Base-by-base conservation (phyloP, 2,888 invertebrate species). In the Caenorhabditis macrosperma region DNA sequence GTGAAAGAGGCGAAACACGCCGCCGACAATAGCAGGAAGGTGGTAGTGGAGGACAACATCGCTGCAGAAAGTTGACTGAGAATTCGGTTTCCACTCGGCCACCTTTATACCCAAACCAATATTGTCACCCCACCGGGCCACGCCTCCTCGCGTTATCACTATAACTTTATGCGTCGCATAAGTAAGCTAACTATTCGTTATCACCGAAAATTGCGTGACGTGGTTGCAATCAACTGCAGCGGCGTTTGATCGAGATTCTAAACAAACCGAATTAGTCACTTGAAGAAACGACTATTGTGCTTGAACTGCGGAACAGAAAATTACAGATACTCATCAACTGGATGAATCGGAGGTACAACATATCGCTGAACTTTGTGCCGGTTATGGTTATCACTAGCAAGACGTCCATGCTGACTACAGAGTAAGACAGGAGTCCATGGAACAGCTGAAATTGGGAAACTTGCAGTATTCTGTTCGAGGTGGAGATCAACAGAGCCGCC, bases 241-340 rank as follows among this genome's bases (percentile, higher is more conserved):
- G 38, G 38, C 26, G 64, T 68, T 68, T 59, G 67, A 57, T 48
- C 67, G 54, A n/a, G 30, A 69, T 57, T 59, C 48, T 68, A 57
- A 59, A 68, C 67, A 68, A n/a, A 33, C 24, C n/a, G n/a, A 33
- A 26, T 63, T 63, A 63, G 63, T 50, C 50, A 35, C 48, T 17
- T 33, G 2, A 22, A 22, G 20, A 2, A 24, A 48, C 24, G 59
- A 20, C 17, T n/a, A 17, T 44, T 44, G 44, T 44, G 44, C 38
- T 6, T 17, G 33, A 33, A 17, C 54, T 55, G 10, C 10, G 17
- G 17, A 55, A 55, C 28, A 30, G 24, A 52, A 52, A 50, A 22
- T 44, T 84, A 41, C 81, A 89, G 87, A 54, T 89, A 2, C 59
- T 79, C 48, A 68, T 89, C 5, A 86, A 88, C 55, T 89, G 89